A percentile compares a stretch with the other conserved stretches of the same genome.
Conservation (phyloP, 1,140 invertebrate genomes). For the Heterodera carotae region DNA sequence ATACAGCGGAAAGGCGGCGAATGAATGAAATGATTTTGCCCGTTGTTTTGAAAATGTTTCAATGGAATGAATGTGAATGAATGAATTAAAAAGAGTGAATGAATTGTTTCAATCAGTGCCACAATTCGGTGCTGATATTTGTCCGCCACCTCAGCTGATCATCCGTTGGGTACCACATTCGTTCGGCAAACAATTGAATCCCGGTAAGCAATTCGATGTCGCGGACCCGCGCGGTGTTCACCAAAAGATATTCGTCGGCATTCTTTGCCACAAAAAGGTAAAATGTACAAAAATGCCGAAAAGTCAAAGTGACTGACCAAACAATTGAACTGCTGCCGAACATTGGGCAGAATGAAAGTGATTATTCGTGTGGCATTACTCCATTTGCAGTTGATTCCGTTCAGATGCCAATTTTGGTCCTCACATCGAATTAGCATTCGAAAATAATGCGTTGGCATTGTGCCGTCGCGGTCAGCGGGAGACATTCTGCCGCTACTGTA, state of each 20-base stretch:
- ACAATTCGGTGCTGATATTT: constrained; percentile 33
- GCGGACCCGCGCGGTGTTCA: constrained; percentile 47
- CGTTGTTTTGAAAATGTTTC: too few relatives aligned
- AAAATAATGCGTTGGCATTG: constrained; percentile 43
- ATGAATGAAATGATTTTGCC: too few relatives aligned
- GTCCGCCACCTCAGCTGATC: constrained; percentile 30
- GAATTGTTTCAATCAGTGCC: constrained; percentile 12
- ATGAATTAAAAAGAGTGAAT: background rate
- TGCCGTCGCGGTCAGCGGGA: too few relatives aligned
- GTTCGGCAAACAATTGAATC: constrained; percentile 36
- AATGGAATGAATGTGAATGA: too few relatives aligned
- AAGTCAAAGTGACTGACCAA: constrained; percentile 27
- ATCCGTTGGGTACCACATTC: constrained; percentile 28
- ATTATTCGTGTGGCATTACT: constrained; percentile 39
- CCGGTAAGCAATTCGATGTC: constrained; percentile 49
- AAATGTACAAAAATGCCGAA: background rate
- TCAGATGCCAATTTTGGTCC: constrained; percentile 47
- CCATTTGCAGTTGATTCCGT: constrained; percentile 40
- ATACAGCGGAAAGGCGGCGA: too few relatives aligned
- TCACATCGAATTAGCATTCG: constrained; percentile 50
- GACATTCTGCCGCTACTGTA: too few relatives aligned
- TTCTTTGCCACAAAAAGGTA: constrained; percentile 21
- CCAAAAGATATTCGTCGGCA: constrained; percentile 41
- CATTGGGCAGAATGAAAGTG: constrained; percentile 48
- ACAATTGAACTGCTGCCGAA: constrained; percentile 42